A percentile compares a stretch with the other conserved stretches of the same genome.
Conservation (phyloP, 2,797 vertebrate species). For the Pelochelys cantorii region DNA sequence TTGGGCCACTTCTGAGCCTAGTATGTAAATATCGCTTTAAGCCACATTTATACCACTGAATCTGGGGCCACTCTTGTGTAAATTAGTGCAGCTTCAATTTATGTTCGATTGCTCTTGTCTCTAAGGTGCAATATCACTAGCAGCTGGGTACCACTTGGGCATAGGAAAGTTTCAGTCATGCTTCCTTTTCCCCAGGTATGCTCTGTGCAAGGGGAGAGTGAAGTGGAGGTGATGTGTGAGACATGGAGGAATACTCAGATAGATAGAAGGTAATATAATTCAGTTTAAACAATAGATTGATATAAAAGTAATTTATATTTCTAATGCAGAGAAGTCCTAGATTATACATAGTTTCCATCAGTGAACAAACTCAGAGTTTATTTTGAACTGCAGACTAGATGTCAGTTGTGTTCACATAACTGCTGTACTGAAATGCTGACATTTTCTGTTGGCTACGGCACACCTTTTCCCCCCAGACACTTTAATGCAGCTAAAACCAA, state of each 20-base stretch:
- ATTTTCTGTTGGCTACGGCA: slow-evolving; percentile 51
- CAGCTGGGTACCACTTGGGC: background rate
- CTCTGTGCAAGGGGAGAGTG: background rate
- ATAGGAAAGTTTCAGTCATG: background rate
- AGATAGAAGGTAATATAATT: background rate
- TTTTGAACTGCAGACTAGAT: slow-evolving; percentile 67
- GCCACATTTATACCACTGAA: accelerated
- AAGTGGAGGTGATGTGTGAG: background rate
- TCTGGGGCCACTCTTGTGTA: background rate
- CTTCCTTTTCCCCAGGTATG: background rate
- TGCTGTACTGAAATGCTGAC: slow-evolving; percentile 48
- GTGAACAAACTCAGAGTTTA: slow-evolving; percentile 49
- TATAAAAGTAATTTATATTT: background rate
- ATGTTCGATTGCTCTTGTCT: background rate
- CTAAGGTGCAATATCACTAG: background rate
- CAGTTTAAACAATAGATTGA: background rate
- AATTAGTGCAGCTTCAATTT: background rate
- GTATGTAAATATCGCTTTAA: accelerated
- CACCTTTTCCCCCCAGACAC: background rate
- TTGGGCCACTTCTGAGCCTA: background rate
- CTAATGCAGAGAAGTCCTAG: slow-evolving; percentile 45
- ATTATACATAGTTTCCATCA: slow-evolving; percentile 44
- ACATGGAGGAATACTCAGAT: background rate
- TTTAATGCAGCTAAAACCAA: background rate
- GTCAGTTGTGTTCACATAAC: slow-evolving; percentile 14